phyloP scores from a whole-genome alignment of 2,888 invertebrate genomes.

The Eupithecia centaureata region DNA sequence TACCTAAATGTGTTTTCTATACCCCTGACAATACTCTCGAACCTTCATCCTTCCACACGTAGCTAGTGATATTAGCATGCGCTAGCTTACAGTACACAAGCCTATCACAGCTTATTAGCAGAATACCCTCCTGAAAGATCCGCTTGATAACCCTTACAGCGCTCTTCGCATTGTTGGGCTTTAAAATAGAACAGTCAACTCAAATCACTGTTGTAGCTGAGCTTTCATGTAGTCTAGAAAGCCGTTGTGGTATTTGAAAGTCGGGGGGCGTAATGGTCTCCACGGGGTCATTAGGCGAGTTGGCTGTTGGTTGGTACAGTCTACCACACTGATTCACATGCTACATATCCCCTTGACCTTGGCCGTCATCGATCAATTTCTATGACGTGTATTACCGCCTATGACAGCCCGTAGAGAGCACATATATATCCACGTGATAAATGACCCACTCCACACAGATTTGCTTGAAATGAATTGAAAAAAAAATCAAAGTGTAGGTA shows the following conservation, averaged over 20 bases:
- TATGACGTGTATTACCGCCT: slow-evolving; percentile 54
- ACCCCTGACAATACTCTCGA: slow-evolving; percentile 52
- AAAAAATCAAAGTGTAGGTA: slow-evolving; percentile 30
- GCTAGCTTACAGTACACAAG: slow-evolving; percentile 41
- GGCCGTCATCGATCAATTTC: slow-evolving; percentile 70
- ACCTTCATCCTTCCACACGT: slow-evolving; percentile 63
- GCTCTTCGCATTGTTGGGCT: slow-evolving; percentile 45
- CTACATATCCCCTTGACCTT: slow-evolving; percentile 70
- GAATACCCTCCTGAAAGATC: slow-evolving; percentile 43
- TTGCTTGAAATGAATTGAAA: slow-evolving; percentile 49
- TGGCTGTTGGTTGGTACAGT: slow-evolving; percentile 51
- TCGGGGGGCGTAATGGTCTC: slow-evolving; percentile 31
- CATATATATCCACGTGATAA: slow-evolving; percentile 54
- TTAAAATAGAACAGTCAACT: slow-evolving; percentile 48
- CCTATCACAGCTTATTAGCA: slow-evolving; percentile 56
- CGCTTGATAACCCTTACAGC: slow-evolving; percentile 45
- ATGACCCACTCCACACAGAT: slow-evolving; percentile 53
- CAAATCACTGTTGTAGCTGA: slow-evolving; percentile 49
- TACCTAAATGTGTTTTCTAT: slow-evolving; percentile 58
- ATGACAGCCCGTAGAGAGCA: slow-evolving; percentile 44
- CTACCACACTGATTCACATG: slow-evolving; percentile 53
- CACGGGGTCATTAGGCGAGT: slow-evolving; percentile 52
- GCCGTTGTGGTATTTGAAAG: slow-evolving; percentile 39
- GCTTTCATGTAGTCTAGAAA: slow-evolving; percentile 42
- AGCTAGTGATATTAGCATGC: slow-evolving; percentile 61